These are phyloP conservation scores for Aphidius colemani DNA, from an alignment of 2,888 invertebrate species.

Conservation along the genomic window DNA sequence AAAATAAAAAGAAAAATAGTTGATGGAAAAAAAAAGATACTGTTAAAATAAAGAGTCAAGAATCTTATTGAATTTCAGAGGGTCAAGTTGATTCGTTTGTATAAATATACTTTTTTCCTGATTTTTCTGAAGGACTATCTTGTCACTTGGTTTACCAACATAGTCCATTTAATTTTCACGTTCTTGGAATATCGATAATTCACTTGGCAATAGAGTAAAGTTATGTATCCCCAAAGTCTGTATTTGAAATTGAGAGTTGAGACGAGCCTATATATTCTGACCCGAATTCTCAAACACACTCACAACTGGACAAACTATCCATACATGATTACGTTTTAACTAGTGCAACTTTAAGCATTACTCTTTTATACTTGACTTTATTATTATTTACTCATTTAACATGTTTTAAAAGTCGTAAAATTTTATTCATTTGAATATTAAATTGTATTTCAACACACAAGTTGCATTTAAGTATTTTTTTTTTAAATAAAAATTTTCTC, in stretches of 20 bases:
- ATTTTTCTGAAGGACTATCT: background rate
- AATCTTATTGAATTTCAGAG: background rate
- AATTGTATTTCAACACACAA: too few relatives aligned
- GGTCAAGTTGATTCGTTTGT: constrained; percentile 5
- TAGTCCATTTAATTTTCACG: constrained; percentile 15
- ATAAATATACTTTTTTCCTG: background rate
- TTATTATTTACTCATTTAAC: too few relatives aligned
- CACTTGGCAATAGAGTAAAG: background rate
- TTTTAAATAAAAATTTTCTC: too few relatives aligned
- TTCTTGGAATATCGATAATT: background rate
- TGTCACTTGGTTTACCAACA: constrained; percentile 6
- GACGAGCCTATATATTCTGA: constrained; percentile 51
- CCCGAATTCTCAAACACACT: constrained; percentile 22
- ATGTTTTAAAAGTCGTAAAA: too few relatives aligned
- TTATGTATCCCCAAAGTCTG: constrained; percentile 22
- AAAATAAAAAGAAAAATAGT: too few relatives aligned
- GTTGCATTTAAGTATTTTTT: too few relatives aligned
- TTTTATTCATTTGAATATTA: too few relatives aligned
- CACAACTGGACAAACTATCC: too few relatives aligned
- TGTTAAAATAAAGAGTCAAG: background rate
- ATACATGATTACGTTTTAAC: too few relatives aligned
- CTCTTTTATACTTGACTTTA: too few relatives aligned
- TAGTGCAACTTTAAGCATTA: too few relatives aligned
- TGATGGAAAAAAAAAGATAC: too few relatives aligned
- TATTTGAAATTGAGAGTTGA: constrained; percentile 57